Base-by-base conservation (phyloP, 2,797 vertebrate species). In the Liparis tanakae region DNA sequence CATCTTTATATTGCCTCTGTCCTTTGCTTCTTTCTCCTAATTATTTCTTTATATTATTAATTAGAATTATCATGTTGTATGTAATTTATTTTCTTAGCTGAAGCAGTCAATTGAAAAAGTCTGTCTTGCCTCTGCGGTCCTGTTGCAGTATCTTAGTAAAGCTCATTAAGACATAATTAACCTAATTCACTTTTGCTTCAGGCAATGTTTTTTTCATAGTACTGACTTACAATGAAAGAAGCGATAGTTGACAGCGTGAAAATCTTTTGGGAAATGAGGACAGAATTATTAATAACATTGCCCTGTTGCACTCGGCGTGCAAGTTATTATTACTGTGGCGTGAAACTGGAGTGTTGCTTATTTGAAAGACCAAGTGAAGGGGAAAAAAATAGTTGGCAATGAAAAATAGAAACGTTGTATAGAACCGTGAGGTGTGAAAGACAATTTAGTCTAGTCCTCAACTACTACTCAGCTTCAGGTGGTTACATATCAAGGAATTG, bases 101-200 rank as follows among this genome's bases (percentile, higher is more conserved):
- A 59, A 84, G 64, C 72, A 72, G 66, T 55, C 63, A 78, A 78
- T 83, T 75, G 71, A 81, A 88, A 87, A 82, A 25, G 10, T n/a
- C 50, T 10, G 10, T 14, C 55, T 65, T n/a, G 37, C 64, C 64
- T 83, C 65, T 56, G 50, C 63, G 80, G 75, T 70, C 70, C 55
- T 44, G 44, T 76, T 76, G 56, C 74, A 72, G 79, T 86, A 87
- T 85, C 78, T 82, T 57, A 46, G 30, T 62, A 79, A 86, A 88
- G 85, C 85, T 86, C 84, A 89, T 91, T 88, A 90, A 84, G 85
- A 85, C 85, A 88, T 88, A 86, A 91, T 92, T 92, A 88, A 83
- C 85, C 84, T 87, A 76, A 86, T 88, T 90, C 83, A 86, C 64
- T 88, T 81, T 79, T 79, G 78, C 85, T 85, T 54, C 39, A 67